Evolutionary conservation across 2,113 vertebrate genomes (phyloP), one percentile per base, ranked within the genome.

Genomic region (Craseonycteris thonglongyai): DNA sequence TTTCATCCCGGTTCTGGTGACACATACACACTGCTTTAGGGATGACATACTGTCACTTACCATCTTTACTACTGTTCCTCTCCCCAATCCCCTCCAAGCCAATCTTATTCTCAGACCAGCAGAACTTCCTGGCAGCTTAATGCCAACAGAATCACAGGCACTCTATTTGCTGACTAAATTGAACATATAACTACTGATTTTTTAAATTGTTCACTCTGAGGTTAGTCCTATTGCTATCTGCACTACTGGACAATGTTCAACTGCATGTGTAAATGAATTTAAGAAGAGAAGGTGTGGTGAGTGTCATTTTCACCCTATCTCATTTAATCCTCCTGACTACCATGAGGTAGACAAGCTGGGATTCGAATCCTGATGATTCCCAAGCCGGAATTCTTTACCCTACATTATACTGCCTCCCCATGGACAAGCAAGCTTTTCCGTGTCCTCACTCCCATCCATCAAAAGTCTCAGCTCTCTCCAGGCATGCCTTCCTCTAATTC

Each of bases 381-480:
- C 42, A 65, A 78, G 35, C 35, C 33, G 35, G n/a, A n/a, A 16
- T 61, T 26, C 28, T 86, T 85, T 75, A 84, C 58, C 22, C 45
- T 58, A 24, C 80, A n/a, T 75, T 78, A 85, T 45, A 63, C 58
- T 89, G 94, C 84, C 88, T 94, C 84, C 65, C 14, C 54, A 85
- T 92, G 83, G 66, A 88, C 58, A 59, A 40, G 69, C 40, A 58
- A 21, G 35, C 4, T 33, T 21, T 40, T 79, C 47, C 12, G 26
- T 54, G n/a, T 33, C 42, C 33, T 65, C 24, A 71, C 22, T 56
- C 33, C 16, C 33, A 42, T 28, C 58, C 13, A 35, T 80, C 21
- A 15, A 38, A 71, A 51, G 38, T 28, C 54, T 93, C 54, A 33
- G 7, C 19, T 72, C n/a, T 63, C 61, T 35, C 28, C 0, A 7